Evolutionary conservation across 1,140 invertebrate genomes (phyloP), one percentile per base, ranked within the genome.

Genomic region (Papilio aristodemus): DNA sequence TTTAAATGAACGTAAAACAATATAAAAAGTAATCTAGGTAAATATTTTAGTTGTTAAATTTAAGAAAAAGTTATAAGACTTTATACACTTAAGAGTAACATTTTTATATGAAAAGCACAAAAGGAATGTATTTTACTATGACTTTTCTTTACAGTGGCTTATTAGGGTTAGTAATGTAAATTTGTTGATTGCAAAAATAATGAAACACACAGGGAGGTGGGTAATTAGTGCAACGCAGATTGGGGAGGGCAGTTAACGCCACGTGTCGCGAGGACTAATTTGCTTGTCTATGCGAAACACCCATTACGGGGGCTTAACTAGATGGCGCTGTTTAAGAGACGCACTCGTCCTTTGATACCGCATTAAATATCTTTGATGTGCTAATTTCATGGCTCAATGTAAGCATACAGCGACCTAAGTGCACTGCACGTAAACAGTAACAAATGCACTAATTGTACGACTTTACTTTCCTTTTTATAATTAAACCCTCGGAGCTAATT

Each of bases 231-330:
- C 67, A 17, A 59, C 19, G n/a, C 32, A 43, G 43, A 59, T 63
- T 19, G 58, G 46, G 14, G 39, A 75, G 70, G 57, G 73, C 62
- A 59, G 73, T 70, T 71, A 71, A 67, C 67, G 69, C 19, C 72
- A 73, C 72, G 72, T 73, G 72, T 43, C 50, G 64, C 63, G 25
- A 66, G 41, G 41, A 66, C 63, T 66, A 66, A 66, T 66, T 66
- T 66, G 63, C 63, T 66, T 66, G 63, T 66, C 63, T 66, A 66
- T 50, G 63, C 63, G 63, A 66, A 66, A 66, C 63, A 58, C 2
- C 54, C 54, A 66, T 66, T 32, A 66, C 63, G 39, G 63, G 27
- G 62, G 63, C n/a, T 46, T 46, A 43, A 66, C 63, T 66, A 66
- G 63, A 46, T 46, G 63, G 63, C 63, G 63, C 62, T 64, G 62